Conservation (phyloP, 2,888 invertebrate species). For the Chrysolina haemoptera region DNA sequence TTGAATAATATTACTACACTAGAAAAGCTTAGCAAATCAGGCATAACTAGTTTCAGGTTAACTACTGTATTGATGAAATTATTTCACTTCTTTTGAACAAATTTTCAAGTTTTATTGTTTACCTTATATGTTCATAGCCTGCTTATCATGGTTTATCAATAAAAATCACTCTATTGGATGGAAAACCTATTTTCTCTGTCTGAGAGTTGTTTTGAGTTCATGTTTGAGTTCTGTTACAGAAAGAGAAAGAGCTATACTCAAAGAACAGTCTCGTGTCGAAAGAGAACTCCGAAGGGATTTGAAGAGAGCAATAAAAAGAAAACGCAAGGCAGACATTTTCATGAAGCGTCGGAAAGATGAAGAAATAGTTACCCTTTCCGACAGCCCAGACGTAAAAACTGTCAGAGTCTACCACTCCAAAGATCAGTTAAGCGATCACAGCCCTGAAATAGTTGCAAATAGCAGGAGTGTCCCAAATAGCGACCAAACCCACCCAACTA, state of each 20-base stretch:
- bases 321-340: constrained; percentile 63
- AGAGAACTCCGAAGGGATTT: constrained; percentile 78
- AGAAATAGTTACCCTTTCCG: constrained; percentile 67
- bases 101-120: no score
- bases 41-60: neutral
- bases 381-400: constrained; percentile 58
- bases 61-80: no score
- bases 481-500: constrained; percentile 25
- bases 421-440: constrained; percentile 39
- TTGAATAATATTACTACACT: neutral
- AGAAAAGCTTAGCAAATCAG: neutral
- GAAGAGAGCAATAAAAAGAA: constrained; percentile 66
- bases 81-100: no score
- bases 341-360: constrained; percentile 62
- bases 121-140: no score
- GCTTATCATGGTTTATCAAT: no score
- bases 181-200: no score
- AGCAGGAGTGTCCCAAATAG: constrained; percentile 23
- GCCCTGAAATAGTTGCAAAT: constrained; percentile 29
- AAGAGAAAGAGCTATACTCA: constrained; percentile 84
- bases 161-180: no score
- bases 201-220: no score
- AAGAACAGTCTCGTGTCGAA: constrained; percentile 82
- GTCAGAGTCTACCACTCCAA: constrained; percentile 42
- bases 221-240: constrained; percentile 68